These are phyloP conservation scores for Trematomus bernacchii DNA, from an alignment of 2,797 vertebrate species.

Conservation along the genomic window DNA sequence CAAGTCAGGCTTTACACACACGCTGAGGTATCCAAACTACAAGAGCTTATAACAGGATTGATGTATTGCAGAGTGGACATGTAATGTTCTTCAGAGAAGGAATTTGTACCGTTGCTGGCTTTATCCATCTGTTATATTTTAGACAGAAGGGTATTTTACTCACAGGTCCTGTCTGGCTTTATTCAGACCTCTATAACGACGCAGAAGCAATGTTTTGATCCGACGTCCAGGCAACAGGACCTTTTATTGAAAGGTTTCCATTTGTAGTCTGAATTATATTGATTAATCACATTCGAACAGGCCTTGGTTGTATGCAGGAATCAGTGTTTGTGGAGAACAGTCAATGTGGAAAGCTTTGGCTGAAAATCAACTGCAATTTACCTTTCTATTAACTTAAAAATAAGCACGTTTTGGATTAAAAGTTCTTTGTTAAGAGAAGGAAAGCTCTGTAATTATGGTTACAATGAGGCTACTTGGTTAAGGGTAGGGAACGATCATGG, in stretches of 20 bases:
- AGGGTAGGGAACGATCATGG: neutral
- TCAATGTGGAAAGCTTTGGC: no score
- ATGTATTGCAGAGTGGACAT: neutral
- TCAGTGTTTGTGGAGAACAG: no score
- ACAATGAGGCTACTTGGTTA: neutral
- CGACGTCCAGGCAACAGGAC: neutral
- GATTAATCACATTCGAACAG: no score
- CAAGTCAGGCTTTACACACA: neutral
- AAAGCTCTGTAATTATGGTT: neutral
- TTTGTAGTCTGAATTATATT: no score
- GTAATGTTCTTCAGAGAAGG: neutral
- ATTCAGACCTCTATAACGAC: neutral
- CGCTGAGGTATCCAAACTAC: neutral
- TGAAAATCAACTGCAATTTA: no score
- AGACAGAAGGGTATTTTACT: neutral
- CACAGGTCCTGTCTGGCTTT: accelerated
- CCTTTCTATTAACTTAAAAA: no score
- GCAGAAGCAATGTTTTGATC: neutral
- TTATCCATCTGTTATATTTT: neutral
- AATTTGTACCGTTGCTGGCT: neutral
- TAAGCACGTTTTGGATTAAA: no score
- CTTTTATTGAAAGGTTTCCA: no score
- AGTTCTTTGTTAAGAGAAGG: no score
- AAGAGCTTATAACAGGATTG: neutral
- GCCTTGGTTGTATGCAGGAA: no score